Evolutionary conservation across 2,797 vertebrate genomes (phyloP).

Genomic region (Catamblyrhynchus diadema): DNA sequence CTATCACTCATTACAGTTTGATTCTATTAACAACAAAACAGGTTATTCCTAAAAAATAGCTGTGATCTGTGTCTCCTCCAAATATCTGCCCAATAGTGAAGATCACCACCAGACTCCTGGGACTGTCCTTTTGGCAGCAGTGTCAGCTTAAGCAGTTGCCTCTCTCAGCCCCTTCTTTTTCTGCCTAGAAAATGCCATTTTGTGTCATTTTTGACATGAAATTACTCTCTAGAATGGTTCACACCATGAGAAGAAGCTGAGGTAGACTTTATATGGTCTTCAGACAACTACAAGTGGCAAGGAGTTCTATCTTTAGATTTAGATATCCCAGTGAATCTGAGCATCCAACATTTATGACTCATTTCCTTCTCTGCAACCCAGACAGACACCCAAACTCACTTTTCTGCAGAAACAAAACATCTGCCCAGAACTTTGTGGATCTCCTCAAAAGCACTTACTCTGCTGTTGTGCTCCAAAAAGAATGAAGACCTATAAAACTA

Average conservation of each 20-base stretch:
- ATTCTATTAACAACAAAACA: not conserved
- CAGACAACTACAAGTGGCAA: not conserved
- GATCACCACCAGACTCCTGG: not conserved
- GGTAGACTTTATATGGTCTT: not conserved
- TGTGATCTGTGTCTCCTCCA: not conserved
- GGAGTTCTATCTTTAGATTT: not conserved
- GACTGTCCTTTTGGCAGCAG: not conserved
- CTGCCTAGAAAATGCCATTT: not conserved
- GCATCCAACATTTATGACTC: not conserved
- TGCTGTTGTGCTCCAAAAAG: not conserved
- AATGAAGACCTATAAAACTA: not conserved
- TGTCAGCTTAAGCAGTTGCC: not conserved
- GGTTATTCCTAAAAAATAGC: not conserved
- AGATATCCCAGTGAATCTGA: not conserved
- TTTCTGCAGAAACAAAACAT: not conserved
- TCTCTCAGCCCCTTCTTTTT: not conserved
- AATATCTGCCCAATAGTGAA: not conserved
- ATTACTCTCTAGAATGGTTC: not conserved
- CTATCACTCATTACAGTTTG: not conserved
- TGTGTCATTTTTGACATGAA: not conserved
- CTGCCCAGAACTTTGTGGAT: not conserved
- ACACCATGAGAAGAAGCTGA: not conserved
- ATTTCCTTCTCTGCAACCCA: not conserved
- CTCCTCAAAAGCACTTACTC: not conserved
- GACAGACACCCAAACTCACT: not conserved